Conservation (phyloP, 2,113 vertebrate species). For the Takifugu bimaculatus region DNA sequence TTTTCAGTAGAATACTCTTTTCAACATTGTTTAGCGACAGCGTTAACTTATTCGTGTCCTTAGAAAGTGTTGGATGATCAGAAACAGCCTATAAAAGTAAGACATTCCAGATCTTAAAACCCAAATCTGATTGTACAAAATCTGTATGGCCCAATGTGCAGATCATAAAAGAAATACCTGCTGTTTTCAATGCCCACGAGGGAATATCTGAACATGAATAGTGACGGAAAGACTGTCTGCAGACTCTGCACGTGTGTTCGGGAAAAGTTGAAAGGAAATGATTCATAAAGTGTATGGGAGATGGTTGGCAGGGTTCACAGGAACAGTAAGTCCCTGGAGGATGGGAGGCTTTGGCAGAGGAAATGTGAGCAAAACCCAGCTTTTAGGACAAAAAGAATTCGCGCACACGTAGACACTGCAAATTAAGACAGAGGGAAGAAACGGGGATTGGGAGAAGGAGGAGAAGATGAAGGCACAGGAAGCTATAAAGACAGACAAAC, state of each 20-base stretch:
- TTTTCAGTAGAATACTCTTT: not conserved
- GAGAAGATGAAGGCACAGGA: constrained; percentile 48
- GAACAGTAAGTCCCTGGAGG: constrained; percentile 69
- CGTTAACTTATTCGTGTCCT: not conserved
- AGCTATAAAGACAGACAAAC: constrained; percentile 46
- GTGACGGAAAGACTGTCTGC: constrained; percentile 17
- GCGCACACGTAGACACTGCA: constrained; percentile 43
- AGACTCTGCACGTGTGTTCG: constrained; percentile 30
- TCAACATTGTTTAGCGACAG: not conserved
- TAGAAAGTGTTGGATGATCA: not conserved
- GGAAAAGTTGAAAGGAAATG: constrained; percentile 61
- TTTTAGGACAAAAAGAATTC: constrained; percentile 50
- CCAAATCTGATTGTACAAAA: constrained; percentile 20
- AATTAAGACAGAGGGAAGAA: constrained; percentile 36
- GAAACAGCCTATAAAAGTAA: not conserved
- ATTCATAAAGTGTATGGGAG: constrained; percentile 66
- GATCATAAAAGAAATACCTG: constrained; percentile 45
- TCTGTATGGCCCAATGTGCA: not conserved
- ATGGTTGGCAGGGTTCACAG: constrained; percentile 64
- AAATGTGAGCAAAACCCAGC: constrained; percentile 62
- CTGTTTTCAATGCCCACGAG: constrained; percentile 45
- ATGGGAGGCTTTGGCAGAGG: constrained; percentile 70
- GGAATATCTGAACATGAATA: constrained; percentile 27
- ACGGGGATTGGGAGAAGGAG: constrained; percentile 18
- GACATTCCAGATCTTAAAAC: constrained; percentile 7